Evolutionary conservation across 2,888 invertebrate genomes (phyloP).

Genomic region (Drosophila aldrichi): DNA sequence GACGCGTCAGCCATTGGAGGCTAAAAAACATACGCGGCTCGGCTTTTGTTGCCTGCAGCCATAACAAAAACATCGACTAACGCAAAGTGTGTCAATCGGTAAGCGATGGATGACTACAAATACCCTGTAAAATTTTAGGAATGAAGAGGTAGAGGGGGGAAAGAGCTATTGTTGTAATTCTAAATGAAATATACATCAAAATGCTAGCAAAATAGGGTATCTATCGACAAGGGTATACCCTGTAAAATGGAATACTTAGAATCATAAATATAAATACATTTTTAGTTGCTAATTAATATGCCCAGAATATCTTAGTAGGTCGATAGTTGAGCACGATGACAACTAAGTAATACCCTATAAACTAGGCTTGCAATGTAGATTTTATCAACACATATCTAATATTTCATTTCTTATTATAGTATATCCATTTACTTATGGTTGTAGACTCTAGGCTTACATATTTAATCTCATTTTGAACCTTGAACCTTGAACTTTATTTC

Average conservation of each 20-base stretch:
- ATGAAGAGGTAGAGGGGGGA: too few species aligned
- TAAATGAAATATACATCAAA: neutral
- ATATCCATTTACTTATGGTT: neutral
- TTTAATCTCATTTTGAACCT: neutral
- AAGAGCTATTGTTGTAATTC: neutral
- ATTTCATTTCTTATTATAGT: neutral
- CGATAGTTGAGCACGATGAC: neutral
- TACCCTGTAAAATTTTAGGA: conserved; percentile 13
- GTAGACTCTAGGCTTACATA: too few species aligned
- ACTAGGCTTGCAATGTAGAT: neutral
- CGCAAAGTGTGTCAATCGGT: conserved; percentile 26
- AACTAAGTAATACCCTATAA: neutral
- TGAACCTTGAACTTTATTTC: neutral
- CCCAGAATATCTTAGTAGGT: neutral
- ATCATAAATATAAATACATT: neutral
- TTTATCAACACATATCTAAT: neutral
- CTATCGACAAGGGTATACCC: neutral
- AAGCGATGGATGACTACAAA: conserved; percentile 3
- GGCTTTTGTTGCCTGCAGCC: conserved; percentile 41
- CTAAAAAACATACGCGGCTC: conserved; percentile 41
- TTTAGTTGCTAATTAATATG: neutral
- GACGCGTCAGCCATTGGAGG: conserved; percentile 37
- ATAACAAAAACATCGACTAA: conserved; percentile 53
- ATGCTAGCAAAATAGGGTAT: neutral
- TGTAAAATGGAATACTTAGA: neutral